Base-by-base conservation (phyloP, 2,888 invertebrate genomes). In the Dryobotodes eremita region DNA sequence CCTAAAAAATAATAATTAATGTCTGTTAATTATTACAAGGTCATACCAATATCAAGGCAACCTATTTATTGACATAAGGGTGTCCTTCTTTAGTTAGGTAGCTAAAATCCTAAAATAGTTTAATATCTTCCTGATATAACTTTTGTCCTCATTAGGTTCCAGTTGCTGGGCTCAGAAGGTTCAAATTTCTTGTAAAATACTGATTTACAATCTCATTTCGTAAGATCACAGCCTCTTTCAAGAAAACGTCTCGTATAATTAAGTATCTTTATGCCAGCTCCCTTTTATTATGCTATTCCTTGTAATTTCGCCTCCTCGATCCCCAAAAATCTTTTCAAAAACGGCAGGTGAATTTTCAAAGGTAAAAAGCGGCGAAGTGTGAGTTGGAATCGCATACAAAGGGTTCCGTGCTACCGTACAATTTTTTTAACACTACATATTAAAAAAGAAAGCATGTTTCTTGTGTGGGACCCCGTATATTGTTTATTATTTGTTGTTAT, bases 161-260 rank as follows among this genome's bases (percentile, higher is more conserved):
- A 17, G 23, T 62, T n/a, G 17, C 62, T 26, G 11, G 20, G 11
- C 20, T n/a, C 23, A 26, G 20, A 57, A 36, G 23, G 15, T 23
- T 13, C 4, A 10, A 6, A 50, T 42, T 71, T 64, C 17, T 71
- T 46, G 55, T 48, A 13, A 55, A 70, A 71, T 17, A n/a, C 53
- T 69, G 53, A 57, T 42, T 57, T 31, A 59, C 6, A 72, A 79
- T 65, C 64, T 48, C 23, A 46, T 64, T 72, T 50, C 20, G 20
- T 15, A 42, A 42, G 26, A 62, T 48, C 23, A 55, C 55, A 71
- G 26, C 8, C 13, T n/a, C 23, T 55, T 57, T 26, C 26, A 1
- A 55, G 53, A 55, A 42, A 71, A 31, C 55, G 15, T 20, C 50
- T 50, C 0, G 31, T 23, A 55, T 62, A 50, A 62, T 59, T 50